Base-by-base conservation (phyloP, 2,113 vertebrate genomes). In the Glareola pratincola region DNA sequence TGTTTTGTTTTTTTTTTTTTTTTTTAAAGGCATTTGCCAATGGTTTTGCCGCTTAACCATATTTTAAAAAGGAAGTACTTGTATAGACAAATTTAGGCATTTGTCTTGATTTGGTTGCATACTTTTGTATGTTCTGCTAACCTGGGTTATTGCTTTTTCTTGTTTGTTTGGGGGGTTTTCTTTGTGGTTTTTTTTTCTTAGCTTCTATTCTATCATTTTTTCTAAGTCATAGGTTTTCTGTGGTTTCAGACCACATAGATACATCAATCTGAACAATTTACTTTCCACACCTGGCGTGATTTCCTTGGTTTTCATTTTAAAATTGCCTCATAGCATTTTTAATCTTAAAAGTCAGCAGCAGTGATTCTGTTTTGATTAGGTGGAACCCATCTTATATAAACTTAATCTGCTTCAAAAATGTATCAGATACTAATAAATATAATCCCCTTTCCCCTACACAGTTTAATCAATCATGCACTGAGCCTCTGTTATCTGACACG, bases 231-330 rank as follows among this genome's bases (percentile, higher is more conserved):
- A 66, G 30, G 37, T 29, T 72, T 85, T 90, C 56, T 88, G 39
- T 82, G 71, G 79, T 85, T 90, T 90, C 62, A 92, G 60, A 75
- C 71, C 51, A 72, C 66, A 75, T 74, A 94, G 77, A 85, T 23
- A 43, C 20, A 93, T 85, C 66, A 54, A 21, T 90, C 71, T 3
- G 3, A 93, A 90, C 34, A 82, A 93, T 82, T 68, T 93, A 60
- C 74, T 94, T 95, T 88, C 88, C 78, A 92, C 53, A 76, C 48
- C 67, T 94, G 82, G 57, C 75, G 85, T 37, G 3, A 57, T 85
- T 94, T 79, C 71, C 78, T 92, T 47, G 21, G 66, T 64, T 96
- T 95, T 95, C 39, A 64, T 93, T 96, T 93, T 90, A 82, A 79
- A 92, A 95, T 88, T 85, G 43, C 82, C 75, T 93, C 34, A 15